Base-by-base conservation (phyloP, 2,113 vertebrate genomes). In the Chunga burmeisteri region DNA sequence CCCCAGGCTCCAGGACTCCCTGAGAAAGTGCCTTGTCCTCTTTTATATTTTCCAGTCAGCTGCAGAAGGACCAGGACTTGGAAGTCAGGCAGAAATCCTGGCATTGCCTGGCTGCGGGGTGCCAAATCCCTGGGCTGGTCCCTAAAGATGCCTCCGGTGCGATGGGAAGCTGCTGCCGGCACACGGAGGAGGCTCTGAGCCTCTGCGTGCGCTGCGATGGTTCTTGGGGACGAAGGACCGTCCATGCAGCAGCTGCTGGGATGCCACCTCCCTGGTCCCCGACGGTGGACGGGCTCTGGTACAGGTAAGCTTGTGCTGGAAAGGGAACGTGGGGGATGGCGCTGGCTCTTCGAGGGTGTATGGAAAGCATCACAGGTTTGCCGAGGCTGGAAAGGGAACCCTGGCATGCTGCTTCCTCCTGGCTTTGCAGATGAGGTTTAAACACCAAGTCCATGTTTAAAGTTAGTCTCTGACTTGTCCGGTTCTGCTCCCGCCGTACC, bases 191-290 rank as follows among this genome's bases (percentile, higher is more conserved):
- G 61, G 22, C 50, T 77, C 59, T 22, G 36, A 71, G 71, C 66
- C 38, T 49, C 1, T 0, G 19, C 12, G 14, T 21, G 8, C 15
- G 25, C 53, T 1, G 1, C 15, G 8, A 0, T 6, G 18, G n/a
- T 23, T 77, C 47, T 79, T 30, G 30, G 23, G 46, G 11, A 25
- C 0, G 0, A 36, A 38, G 55, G 27, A 23, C 19, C 3, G 3
- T 7, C 67, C 6, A 0, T 12, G 61, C 44, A 11, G 17, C 10
- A 5, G 42, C 75, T 62, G 67, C 63, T n/a, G 16, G 6, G 50
- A 19, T 36, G 49, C 12, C 82, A 36, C 47, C 68, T 55, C 34
- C 19, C 25, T 34, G 66, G 16, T 59, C 56, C 42, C 55, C 7
- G 44, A 11, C 6, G 49, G 14, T 19, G 29, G 29, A 8, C 6